A percentile compares a stretch with the other conserved stretches of the same genome.
Evolutionary conservation across 2,797 vertebrate species (phyloP).

Genomic region (Erethizon dorsatum): DNA sequence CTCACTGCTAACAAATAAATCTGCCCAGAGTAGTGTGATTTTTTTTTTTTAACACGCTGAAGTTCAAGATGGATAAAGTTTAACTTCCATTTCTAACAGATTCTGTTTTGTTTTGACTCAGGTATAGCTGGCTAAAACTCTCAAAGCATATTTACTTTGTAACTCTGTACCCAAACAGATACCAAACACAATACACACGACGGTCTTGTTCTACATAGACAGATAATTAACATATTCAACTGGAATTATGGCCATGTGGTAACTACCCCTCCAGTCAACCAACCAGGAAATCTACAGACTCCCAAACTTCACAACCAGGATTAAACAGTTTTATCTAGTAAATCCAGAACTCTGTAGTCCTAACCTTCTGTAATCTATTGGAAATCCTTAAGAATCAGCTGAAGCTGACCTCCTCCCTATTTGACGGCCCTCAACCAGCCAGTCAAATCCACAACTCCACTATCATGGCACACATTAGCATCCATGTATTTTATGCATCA

Average conservation of each 20-base stretch:
- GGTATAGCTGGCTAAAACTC: conserved; percentile 29
- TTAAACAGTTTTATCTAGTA: not conserved
- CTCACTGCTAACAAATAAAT: conserved; percentile 58
- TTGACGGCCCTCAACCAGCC: not conserved
- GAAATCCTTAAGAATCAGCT: not conserved
- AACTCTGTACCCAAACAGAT: not conserved
- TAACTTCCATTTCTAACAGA: conserved; percentile 57
- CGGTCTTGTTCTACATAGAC: not conserved
- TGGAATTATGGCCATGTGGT: conserved; percentile 38
- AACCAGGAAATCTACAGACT: not conserved
- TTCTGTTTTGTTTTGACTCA: conserved; percentile 66
- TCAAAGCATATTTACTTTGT: conserved; percentile 53
- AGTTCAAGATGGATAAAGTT: conserved; percentile 64
- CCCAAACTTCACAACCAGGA: not conserved
- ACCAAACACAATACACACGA: conserved; percentile 15
- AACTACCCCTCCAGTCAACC: not conserved
- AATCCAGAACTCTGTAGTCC: not conserved
- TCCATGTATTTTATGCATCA: not conserved
- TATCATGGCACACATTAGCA: rapidly evolving
- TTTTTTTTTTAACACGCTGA: not conserved
- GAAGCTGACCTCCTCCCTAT: not conserved
- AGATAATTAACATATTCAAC: not conserved
- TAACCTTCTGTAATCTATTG: not conserved
- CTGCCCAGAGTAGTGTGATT: not conserved
- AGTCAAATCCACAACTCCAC: not conserved